phyloP scores from a whole-genome alignment of 1,140 invertebrate genomes.

The Chelonus insularis region DNA sequence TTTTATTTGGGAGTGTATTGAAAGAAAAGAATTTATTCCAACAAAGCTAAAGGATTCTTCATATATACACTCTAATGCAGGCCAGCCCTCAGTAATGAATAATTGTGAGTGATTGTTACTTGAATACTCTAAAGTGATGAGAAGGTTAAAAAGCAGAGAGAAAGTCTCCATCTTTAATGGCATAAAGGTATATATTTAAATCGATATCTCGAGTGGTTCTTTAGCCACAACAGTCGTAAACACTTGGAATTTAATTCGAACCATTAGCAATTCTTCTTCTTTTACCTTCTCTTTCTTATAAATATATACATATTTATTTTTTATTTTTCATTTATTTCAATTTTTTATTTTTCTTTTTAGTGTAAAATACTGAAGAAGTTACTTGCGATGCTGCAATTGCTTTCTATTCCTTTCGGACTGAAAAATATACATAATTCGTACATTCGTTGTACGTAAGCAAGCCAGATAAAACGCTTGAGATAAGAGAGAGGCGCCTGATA shows the following conservation, averaged over 20 bases:
- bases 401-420: background rate
- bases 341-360: background rate
- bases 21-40: background rate
- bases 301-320: background rate
- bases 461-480: constrained; percentile 7
- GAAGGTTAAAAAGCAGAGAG: background rate
- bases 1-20: too few relatives aligned
- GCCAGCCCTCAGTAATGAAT: background rate
- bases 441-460: constrained; percentile 12
- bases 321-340: background rate
- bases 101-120: constrained; percentile 11
- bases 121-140: constrained; percentile 2
- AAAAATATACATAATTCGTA: constrained; percentile 12
- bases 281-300: background rate
- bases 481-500: constrained; percentile 13
- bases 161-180: background rate
- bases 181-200: constrained; percentile 12
- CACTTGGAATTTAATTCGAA: constrained; percentile 22
- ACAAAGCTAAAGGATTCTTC: background rate
- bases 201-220: constrained; percentile 24
- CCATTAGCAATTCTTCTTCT: constrained; percentile 17
- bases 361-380: background rate
- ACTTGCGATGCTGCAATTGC: background rate
- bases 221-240: constrained; percentile 17
- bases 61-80: too few relatives aligned